These are phyloP conservation scores for Tipula confusa DNA, from an alignment of 2,888 invertebrate genomes.

Conservation along the genomic window DNA sequence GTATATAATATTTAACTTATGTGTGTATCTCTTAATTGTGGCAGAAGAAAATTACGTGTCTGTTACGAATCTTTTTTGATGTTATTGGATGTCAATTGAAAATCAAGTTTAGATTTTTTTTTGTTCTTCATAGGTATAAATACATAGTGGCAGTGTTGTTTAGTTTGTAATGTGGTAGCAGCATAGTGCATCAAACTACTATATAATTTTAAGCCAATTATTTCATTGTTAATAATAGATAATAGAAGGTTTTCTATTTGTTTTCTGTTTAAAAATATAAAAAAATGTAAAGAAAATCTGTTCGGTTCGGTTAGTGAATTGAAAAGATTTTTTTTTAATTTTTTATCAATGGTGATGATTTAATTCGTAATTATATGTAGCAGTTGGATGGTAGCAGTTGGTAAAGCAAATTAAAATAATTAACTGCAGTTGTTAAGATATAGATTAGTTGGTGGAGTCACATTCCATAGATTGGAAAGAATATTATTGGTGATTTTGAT, in stretches of 20 bases:
- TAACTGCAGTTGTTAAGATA: neutral
- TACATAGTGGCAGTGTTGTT: too few species aligned
- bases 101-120: neutral
- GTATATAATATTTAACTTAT: neutral
- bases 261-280: neutral
- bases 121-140: neutral
- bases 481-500: too few species aligned
- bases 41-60: constrained; percentile 9
- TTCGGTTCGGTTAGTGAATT: neutral
- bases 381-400: neutral
- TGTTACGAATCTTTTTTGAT: neutral
- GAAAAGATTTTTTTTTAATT: neutral
- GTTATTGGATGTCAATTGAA: neutral
- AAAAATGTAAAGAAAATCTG: neutral
- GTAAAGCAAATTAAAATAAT: neutral
- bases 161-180: neutral
- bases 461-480: too few species aligned
- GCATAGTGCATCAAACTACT: neutral
- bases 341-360: neutral
- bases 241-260: neutral
- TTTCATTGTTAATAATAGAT: neutral
- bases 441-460: too few species aligned
- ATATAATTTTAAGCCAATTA: constrained; percentile 5
- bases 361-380: neutral
- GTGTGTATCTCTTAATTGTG: neutral